phyloP scores from a whole-genome alignment of 1,140 invertebrate species.

The Drosophila simulans region DNA sequence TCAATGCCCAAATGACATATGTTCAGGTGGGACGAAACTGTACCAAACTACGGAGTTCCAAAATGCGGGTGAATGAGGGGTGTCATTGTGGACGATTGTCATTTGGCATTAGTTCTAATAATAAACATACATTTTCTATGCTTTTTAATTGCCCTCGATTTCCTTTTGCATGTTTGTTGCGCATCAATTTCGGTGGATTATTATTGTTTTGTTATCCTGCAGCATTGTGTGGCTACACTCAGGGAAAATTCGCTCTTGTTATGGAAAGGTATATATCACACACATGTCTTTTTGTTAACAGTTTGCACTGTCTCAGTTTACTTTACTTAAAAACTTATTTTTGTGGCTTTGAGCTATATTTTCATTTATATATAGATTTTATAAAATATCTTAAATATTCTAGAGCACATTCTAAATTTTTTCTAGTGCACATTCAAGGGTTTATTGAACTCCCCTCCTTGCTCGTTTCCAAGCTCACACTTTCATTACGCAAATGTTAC shows the following conservation, averaged over 20 bases:
- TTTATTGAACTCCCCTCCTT: conserved; percentile 61
- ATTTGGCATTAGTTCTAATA: conserved; percentile 69
- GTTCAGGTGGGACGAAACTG: conserved; percentile 62
- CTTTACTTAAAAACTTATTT: no score
- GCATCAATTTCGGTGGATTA: conserved; percentile 62
- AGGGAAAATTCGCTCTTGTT: background rate
- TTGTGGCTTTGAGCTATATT: no score
- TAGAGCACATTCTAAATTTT: no score
- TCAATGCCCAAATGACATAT: conserved; percentile 44
- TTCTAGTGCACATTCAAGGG: conserved; percentile 10
- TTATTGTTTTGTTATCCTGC: conserved; percentile 33
- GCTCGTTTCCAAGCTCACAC: conserved; percentile 24
- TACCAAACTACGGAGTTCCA: conserved; percentile 32
- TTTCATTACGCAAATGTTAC: conserved; percentile 45
- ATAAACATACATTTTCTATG: conserved; percentile 61
- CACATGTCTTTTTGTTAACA: background rate
- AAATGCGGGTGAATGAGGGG: conserved; percentile 45
- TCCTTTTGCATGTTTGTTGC: conserved; percentile 61
- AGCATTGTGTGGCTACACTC: background rate
- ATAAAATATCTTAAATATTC: no score
- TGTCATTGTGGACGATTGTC: conserved; percentile 52
- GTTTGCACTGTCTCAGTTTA: no score
- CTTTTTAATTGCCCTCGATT: conserved; percentile 58
- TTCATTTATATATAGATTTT: no score
- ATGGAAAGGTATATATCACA: background rate